Evolutionary conservation across 2,113 vertebrate species (phyloP), one percentile per base, ranked within the genome.

Genomic region (Hystrix brachyura): DNA sequence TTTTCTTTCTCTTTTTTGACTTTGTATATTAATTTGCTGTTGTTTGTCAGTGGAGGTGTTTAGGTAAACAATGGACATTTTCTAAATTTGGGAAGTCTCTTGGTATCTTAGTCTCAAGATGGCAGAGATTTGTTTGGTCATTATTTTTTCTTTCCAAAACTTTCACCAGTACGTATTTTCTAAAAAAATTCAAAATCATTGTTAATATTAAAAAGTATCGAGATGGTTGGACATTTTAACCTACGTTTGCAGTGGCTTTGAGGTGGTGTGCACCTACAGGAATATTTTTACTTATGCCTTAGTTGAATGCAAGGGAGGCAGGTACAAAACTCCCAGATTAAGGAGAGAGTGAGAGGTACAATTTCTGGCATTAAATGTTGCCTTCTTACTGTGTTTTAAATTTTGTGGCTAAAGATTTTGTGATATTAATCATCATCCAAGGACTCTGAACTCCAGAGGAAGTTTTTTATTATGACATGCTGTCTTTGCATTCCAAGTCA

Each of bases 81-180:
- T 78, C 59, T 72, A 46, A 80, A 48, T 48, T 81, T 62, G 43
- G 85, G 55, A 69, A 82, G 9, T 29, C 88, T 43, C 55, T 72
- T 64, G 67, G 6, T 91, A 9, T 92, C 29, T 51, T 71, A 51
- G 60, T 38, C 32, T 79, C 46, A 53, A 65, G n/a, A 51, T 60
- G 11, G 32, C 25, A 83, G n/a, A 12, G 43, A 0, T 19, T 74
- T 86, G 29, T 53, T n/a, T 53, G 25, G 23, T 72, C 57, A 38
- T 89, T 74, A 67, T 85, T 83, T 86, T 80, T 84, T 89, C 29
- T 48, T 96, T 18, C 57, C 3, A 53, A 84, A 89, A 74, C 64
- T 55, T 94, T 94, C 23, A 65, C 18, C 67, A 53, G 69, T 91
- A 48, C 60, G 48, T 48, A 64, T 14, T 93, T 94, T 86, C 15